A percentile compares a stretch with the other conserved stretches of the same genome.
These are phyloP conservation scores for Discoglossus pictus DNA, from an alignment of 2,797 vertebrate genomes.

Conservation along the genomic window DNA sequence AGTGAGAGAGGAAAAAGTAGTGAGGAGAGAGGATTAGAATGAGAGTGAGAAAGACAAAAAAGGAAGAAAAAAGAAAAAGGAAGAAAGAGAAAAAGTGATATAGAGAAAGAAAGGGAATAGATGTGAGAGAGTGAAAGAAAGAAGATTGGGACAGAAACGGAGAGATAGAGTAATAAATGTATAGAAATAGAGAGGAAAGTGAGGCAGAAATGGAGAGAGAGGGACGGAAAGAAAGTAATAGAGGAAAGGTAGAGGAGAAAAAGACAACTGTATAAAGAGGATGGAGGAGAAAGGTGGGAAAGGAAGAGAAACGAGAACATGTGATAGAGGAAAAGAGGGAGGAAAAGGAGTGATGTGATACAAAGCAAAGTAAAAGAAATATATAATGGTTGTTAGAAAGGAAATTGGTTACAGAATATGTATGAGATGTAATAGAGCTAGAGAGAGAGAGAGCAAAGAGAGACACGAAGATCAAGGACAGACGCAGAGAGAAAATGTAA, in stretches of 20 bases:
- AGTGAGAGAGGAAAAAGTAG: background rate
- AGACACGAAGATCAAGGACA: no score
- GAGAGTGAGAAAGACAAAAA: background rate
- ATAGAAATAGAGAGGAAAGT: no score
- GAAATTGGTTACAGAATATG: no score
- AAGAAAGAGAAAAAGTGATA: background rate
- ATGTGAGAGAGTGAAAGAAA: background rate
- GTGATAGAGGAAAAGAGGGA: no score
- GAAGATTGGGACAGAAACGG: background rate
- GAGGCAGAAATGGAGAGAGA: background rate
- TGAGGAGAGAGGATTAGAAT: background rate
- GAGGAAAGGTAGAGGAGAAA: background rate
- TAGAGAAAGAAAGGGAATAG: background rate
- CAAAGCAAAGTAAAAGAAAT: no score
- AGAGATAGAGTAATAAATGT: background rate
- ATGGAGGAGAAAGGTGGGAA: background rate
- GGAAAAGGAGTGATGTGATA: no score
- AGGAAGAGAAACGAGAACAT: no score
- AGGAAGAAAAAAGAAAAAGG: background rate
- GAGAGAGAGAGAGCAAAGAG: no score
- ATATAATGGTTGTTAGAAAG: no score
- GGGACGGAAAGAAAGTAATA: background rate
- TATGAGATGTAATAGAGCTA: no score
- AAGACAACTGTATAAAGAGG: background rate
- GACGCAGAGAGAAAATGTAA: no score